Evolutionary conservation across 1,140 invertebrate species (phyloP), one percentile per base, ranked within the genome.

Genomic region (Ectropis grisescens): DNA sequence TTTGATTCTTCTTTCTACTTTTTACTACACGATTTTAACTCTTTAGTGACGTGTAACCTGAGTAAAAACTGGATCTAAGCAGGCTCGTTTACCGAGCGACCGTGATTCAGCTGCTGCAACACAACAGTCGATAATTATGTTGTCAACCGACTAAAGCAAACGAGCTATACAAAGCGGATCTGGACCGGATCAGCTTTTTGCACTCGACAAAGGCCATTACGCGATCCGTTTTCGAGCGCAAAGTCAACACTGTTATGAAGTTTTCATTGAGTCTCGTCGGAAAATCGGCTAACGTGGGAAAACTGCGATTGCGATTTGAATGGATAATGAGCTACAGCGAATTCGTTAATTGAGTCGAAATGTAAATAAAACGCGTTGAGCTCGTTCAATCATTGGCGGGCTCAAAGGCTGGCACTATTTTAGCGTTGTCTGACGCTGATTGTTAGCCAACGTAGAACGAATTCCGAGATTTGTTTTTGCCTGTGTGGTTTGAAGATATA

Each of bases 261-360:
- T 66, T 68, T 58, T 54, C 66, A 70, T 60, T 52, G 56, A 58
- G 58, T 66, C 61, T 57, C 52, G 51, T 29, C 44, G 53, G 47
- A 56, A 70, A 69, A 71, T 71, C 56, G 54, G 41, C 58, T 65
- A 70, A 68, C 62, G 60, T 59, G 59, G 54, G 52, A 66, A 58
- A 58, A 47, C 60, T 65, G 47, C 48, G 50, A 59, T 53, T 69
- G 61, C 61, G 52, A 66, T 78, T 78, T 74, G 69, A 72, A 74
- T 74, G 57, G 58, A 57, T 78, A 74, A 74, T 74, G 56, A 71
- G 58, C 44, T 45, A 24, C 37, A 38, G 48, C 54, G 57, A 60
- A 64, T 59, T 64, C 60, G 66, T 67, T 75, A 75, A 79, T 72
- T 71, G 64, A 66, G 54, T 64, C 57, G 51, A 69, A 67, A 67